Evolutionary conservation across 2,888 invertebrate genomes (phyloP), one percentile per base, ranked within the genome.

Genomic region (Oscheius sp.): DNA sequence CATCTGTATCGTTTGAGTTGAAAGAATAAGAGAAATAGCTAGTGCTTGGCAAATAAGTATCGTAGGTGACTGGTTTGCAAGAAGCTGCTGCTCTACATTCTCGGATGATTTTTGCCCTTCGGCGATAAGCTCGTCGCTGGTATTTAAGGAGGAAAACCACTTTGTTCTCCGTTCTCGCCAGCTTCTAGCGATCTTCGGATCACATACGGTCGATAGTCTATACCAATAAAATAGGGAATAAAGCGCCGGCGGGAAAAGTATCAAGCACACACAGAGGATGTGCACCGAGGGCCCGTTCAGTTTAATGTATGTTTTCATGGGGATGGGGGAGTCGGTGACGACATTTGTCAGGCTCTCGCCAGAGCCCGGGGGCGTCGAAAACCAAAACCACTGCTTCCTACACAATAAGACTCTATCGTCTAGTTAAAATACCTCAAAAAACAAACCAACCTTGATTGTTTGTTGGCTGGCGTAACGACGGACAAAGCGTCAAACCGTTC

Each of bases 261-360:
- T 48, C 48, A 48, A 48, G 48, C 48, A 48, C 23, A 48, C 12
- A 29, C 20, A 17, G 55, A 33, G 34, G 55, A 37, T 55, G 55
- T 39, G 61, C 61, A 61, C 61, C 29, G 42, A 34, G 55, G 42
- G 61, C 61, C 42, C 65, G 65, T 53, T 65, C 53, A 65, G 65
- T 65, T 65, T 65, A 65, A 65, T 65, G 65, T 52, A 31, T 65
- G 65, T 65, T 65, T 65, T 65, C 65, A 65, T 63, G 52, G 52
- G 50, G 52, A 65, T 63, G 52, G 52, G 50, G 52, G 65, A 46
- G 53, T 37, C 65, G 23, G 65, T 65, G 65, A 65, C 65, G 65
- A 50, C 65, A 65, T 65, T 65, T 65, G 65, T 65, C 65, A 65
- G 65, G 27, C 39, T 53, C 45, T 61, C 61, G 61, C 61, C 20